Conservation (phyloP, 1,140 invertebrate genomes). For the Asbolus verrucosus region DNA sequence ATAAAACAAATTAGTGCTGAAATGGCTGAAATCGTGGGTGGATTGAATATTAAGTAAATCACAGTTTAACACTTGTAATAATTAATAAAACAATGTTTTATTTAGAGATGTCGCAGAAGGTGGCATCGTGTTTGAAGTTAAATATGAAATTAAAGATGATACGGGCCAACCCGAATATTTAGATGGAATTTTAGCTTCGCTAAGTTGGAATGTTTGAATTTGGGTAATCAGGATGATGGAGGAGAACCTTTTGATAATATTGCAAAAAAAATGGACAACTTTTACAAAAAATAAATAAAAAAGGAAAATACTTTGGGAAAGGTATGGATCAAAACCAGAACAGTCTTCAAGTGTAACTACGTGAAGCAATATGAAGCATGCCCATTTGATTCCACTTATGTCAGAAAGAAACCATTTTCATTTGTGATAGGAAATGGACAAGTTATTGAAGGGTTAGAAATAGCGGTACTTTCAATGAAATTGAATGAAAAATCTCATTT, state of each 20-base stretch:
- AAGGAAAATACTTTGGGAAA: conserved; percentile 62
- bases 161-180: too few species aligned
- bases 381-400: conserved; percentile 79
- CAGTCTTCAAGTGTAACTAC: conserved; percentile 70
- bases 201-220: conserved; percentile 18
- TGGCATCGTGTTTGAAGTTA: conserved; percentile 39
- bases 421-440: conserved; percentile 68
- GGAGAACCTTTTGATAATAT: conserved; percentile 57
- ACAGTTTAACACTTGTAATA: too few species aligned
- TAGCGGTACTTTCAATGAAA: too few species aligned
- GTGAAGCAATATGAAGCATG: conserved; percentile 77
- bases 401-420: conserved; percentile 66
- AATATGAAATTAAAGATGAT: conserved; percentile 18
- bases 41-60: too few species aligned
- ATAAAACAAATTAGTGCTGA: too few species aligned
- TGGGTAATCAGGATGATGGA: neutral
- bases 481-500: too few species aligned
- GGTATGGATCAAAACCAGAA: conserved; percentile 71
- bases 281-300: conserved; percentile 59
- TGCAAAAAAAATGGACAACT: conserved; percentile 56
- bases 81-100: neutral
- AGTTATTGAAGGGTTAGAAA: too few species aligned
- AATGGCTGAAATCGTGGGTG: too few species aligned
- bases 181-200: too few species aligned
- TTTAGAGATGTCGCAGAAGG: conserved; percentile 46